Conservation (phyloP, 1,140 invertebrate species). For the Araneus ventricosus region DNA sequence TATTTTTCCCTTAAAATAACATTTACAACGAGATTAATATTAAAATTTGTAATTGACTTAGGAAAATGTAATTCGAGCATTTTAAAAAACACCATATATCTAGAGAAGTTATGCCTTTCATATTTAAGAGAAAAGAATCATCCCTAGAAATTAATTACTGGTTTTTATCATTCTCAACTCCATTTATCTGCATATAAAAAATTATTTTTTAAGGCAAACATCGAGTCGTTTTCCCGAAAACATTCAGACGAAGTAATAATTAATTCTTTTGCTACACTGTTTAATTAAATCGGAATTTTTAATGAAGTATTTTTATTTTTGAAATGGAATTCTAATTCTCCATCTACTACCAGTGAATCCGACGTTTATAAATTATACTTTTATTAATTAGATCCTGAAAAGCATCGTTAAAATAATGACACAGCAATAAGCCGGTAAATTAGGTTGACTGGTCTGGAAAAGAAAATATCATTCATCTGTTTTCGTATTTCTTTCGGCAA, state of each 20-base stretch:
- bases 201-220: too few species aligned
- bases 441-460: not conserved
- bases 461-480: slow-evolving; percentile 16
- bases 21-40: too few species aligned
- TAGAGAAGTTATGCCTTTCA: too few species aligned
- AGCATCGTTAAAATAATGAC: not conserved
- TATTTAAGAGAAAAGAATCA: too few species aligned
- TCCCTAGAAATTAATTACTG: too few species aligned
- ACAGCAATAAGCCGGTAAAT: slow-evolving; percentile 9
- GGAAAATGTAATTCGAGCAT: too few species aligned
- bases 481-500: not conserved
- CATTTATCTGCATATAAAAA: too few species aligned
- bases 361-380: not conserved
- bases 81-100: too few species aligned
- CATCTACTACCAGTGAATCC: not conserved
- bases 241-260: not conserved
- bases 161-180: too few species aligned
- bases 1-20: too few species aligned
- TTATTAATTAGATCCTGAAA: slow-evolving; percentile 24
- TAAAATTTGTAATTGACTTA: too few species aligned
- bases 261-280: not conserved
- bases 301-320: not conserved
- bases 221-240: not conserved
- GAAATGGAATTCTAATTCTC: not conserved
- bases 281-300: not conserved